Evolutionary conservation across 2,797 vertebrate genomes (phyloP).

Genomic region (Cossypha polioptera): DNA sequence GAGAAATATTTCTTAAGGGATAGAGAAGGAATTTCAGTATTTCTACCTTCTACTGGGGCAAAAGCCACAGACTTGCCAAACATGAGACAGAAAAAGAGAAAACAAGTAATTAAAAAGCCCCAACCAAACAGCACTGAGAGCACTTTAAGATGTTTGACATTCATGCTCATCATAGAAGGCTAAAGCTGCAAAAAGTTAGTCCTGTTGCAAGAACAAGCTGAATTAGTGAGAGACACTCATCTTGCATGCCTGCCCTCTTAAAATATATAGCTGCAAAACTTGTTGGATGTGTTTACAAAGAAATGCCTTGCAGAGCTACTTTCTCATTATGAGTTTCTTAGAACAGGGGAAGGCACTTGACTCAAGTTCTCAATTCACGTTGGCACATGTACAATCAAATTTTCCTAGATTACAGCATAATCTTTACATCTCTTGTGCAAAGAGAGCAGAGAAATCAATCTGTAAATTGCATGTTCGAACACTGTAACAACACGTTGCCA

Average conservation of each 20-base stretch:
- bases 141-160: neutral
- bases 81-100: neutral
- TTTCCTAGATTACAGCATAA: slow-evolving; percentile 65
- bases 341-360: slow-evolving; percentile 4
- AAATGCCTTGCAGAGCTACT: slow-evolving; percentile 29
- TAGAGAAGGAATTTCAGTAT: neutral
- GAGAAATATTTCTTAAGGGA: neutral
- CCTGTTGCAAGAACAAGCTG: neutral
- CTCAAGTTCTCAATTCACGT: slow-evolving; percentile 29
- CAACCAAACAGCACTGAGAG: neutral
- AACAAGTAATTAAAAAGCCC: neutral
- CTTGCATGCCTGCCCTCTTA: neutral
- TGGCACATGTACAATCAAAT: slow-evolving; percentile 54
- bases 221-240: neutral
- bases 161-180: neutral
- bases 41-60: neutral
- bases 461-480: slow-evolving; percentile 1
- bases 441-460: slow-evolving; percentile 52
- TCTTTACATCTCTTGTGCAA: slow-evolving; percentile 60
- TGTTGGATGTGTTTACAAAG: neutral
- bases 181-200: neutral
- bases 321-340: slow-evolving; percentile 56
- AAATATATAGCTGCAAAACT: slow-evolving; percentile 27
- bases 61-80: neutral
- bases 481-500: neutral